Evolutionary conservation across 2,797 vertebrate genomes (phyloP).

Genomic region (Tarsius wallacei): DNA sequence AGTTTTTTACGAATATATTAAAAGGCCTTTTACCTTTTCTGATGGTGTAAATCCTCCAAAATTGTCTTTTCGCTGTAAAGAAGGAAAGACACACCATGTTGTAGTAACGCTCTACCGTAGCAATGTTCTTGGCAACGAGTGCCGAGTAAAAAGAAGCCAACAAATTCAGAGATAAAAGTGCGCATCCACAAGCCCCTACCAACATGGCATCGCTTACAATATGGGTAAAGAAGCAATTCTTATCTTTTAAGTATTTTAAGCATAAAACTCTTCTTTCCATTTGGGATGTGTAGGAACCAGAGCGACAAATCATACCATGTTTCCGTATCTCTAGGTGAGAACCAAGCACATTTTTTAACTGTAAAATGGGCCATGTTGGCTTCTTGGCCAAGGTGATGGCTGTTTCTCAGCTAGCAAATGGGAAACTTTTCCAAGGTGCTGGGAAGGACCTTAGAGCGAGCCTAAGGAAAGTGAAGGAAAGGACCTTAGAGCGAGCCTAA

Average conservation of each 20-base stretch:
- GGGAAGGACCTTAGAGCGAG: neutral
- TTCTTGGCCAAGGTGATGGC: neutral
- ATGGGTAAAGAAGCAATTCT: neutral
- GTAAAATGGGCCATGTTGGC: neutral
- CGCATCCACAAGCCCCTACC: neutral
- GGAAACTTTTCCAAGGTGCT: neutral
- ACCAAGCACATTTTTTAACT: neutral
- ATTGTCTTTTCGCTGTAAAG: neutral
- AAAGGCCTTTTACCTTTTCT: slow-evolving; percentile 23
- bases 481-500: neutral
- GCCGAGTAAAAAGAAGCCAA: slow-evolving; percentile 18
- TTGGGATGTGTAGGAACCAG: neutral
- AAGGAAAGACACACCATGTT: neutral
- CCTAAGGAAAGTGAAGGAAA: neutral
- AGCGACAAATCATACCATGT: neutral
- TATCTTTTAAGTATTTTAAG: neutral
- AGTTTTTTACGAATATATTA: neutral
- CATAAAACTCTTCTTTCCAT: neutral
- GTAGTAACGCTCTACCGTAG: neutral
- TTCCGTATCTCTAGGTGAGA: neutral
- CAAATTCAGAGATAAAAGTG: neutral
- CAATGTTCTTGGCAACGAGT: neutral
- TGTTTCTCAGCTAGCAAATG: neutral
- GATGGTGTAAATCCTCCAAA: slow-evolving; percentile 8
- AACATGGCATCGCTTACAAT: neutral